Percentiles rank a stretch among this genome's conserved stretches.
Conservation (phyloP, 2,888 invertebrate genomes). For the Drosophila nigritarsus region DNA sequence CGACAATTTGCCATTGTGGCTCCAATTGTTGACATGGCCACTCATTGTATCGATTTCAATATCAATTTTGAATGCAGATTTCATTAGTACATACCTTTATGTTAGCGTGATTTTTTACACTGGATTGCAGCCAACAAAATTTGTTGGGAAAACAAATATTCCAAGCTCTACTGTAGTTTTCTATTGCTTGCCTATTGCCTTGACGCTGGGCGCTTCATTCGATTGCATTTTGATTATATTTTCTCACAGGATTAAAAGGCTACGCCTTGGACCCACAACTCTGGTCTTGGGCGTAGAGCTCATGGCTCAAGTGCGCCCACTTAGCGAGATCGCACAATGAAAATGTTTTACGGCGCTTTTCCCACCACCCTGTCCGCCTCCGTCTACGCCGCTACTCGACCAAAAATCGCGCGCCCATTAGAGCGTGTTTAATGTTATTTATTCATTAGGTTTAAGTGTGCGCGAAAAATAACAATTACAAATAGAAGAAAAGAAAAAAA, state of each 20-base stretch:
- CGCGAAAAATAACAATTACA: constrained; percentile 79
- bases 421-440: constrained; percentile 82
- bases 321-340: constrained; percentile 64
- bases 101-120: not conserved
- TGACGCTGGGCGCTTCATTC: constrained; percentile 34
- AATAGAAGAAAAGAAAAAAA: constrained; percentile 48
- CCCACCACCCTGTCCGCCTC: constrained; percentile 59
- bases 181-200: not conserved
- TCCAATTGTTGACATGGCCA: constrained; percentile 38
- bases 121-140: not conserved
- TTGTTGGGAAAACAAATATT: not conserved
- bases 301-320: constrained; percentile 64
- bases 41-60: constrained; percentile 28
- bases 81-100: not conserved
- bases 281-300: constrained; percentile 38
- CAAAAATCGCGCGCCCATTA: constrained; percentile 72
- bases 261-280: constrained; percentile 23
- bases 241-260: constrained; percentile 56
- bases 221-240: constrained; percentile 56
- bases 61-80: constrained; percentile 26
- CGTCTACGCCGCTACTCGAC: constrained; percentile 39
- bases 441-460: constrained; percentile 81
- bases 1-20: constrained; percentile 59
- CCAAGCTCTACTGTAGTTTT: not conserved
- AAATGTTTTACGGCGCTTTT: constrained; percentile 68